Base-by-base conservation (phyloP, 2,797 vertebrate genomes). In the Megaceryle alcyon region DNA sequence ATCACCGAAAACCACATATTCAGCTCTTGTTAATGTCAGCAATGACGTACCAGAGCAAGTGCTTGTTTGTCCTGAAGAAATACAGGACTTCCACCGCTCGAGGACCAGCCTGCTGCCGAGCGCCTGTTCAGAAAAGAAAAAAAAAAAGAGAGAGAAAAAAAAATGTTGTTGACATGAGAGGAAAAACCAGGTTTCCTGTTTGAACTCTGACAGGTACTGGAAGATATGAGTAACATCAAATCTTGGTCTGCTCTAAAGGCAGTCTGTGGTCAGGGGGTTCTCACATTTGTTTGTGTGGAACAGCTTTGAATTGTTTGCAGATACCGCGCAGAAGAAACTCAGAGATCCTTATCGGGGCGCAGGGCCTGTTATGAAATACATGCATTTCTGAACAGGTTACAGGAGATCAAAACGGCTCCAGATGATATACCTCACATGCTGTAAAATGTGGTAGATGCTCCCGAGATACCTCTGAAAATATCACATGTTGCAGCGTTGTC, bases 191-290 rank as follows among this genome's bases (percentile, higher is more conserved):
- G 97, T 98, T 99, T 99, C 99, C 99, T 99, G 99, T 99, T 97
- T 99, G 98, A 99, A 98, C 98, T 98, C 97, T 97, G 97, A 97
- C 98, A 98, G 98, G 98, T 98, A 98, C 98, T 98, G 98, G 98
- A 98, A 99, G 98, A 98, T 98, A 98, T 98, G 98, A 99, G 98
- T 99, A 99, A 99, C 98, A 98, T 98, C 97, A 98, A 98, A 97
- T 97, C 98, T 98, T 97, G 96, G 97, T 97, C 96, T 96, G 95
- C 96, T 96, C 97, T 91, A 93, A 97, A 97, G 94, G 97, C 96
- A 88, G 96, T 95, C 98, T 99, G 98, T 98, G 98, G 99, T 98
- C 98, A 97, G 97, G 96, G 97, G 97, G 98, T 98, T 97, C 98
- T 98, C 97, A 97, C 98, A 97, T 97, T 96, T 95, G 96, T 97